Evolutionary conservation across 2,888 invertebrate genomes (phyloP).

Genomic region (Pedicia rivosa): DNA sequence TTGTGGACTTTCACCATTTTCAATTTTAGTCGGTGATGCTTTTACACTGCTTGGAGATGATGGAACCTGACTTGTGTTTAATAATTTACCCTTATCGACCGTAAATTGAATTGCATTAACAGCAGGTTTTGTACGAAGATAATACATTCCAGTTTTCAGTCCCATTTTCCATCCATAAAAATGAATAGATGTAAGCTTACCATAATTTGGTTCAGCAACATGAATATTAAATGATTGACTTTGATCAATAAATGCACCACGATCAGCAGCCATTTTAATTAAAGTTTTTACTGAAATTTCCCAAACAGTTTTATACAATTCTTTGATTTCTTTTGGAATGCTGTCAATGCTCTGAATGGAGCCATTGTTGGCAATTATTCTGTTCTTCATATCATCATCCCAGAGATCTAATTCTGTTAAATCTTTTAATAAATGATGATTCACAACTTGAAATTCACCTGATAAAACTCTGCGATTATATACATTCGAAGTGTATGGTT

Average conservation of each 20-base stretch:
- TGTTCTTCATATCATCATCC: conserved; percentile 92
- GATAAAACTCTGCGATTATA: conserved; percentile 87
- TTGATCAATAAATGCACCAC: conserved; percentile 97
- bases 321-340: conserved; percentile 73
- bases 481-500: conserved; percentile 96
- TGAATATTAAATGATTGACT: conserved; percentile 97
- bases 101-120: conserved; percentile 96
- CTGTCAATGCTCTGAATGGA: conserved; percentile 77
- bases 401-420: conserved; percentile 81
- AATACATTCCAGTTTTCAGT: conserved; percentile 98
- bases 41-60: conserved; percentile 3
- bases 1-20: conserved; percentile 15
- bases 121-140: conserved; percentile 90
- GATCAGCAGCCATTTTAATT: conserved; percentile 92
- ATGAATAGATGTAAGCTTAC: conserved; percentile 93
- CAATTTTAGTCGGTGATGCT: conserved; percentile 19
- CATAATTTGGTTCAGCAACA: conserved; percentile 86
- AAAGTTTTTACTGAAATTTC: conserved; percentile 88
- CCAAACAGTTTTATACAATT: conserved; percentile 93
- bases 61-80: conserved; percentile 7
- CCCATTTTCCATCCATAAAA: conserved; percentile 96
- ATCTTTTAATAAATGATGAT: conserved; percentile 88
- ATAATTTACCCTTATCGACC: conserved; percentile 68
- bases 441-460: conserved; percentile 92
- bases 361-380: conserved; percentile 79